Base-by-base conservation (phyloP, 2,797 vertebrate genomes). In the Acanthurus leucopareius region DNA sequence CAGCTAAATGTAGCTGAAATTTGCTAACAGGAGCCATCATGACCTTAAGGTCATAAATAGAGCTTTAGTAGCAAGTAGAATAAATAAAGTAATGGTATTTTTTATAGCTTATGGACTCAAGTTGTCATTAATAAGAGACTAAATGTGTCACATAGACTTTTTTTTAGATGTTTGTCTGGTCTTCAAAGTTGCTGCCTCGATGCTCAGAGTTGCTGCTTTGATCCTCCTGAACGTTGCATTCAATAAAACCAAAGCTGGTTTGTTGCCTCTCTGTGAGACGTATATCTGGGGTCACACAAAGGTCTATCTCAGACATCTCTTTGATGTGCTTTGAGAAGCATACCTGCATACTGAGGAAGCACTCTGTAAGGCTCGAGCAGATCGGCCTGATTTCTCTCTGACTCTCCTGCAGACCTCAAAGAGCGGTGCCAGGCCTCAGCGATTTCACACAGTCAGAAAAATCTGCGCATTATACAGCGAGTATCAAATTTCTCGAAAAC, bases 251-350 rank as follows among this genome's bases (percentile, higher is more conserved):
- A 87, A 72, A 76, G 66, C 49, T 61, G 13, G 65, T 86, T 84
- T 86, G 86, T 81, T 35, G 56, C 61, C 63, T 88, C 86, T 87
- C 56, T 65, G 63, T 66, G 67, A 80, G 69, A 56, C 20, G 40
- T 69, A 76, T 58, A 70, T 73, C 49, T 63, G 54, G 72, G 72
- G 88, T 91, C 86, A 87, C 32, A 54, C 73, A 52, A 57, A 77
- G 77, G 76, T 86, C 83, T 86, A 88, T 93, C 91, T 90, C 28
- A 65, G 42, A 40, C 76, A 85, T 93, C 91, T 92, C 86, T 94
- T 92, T 94, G 84, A 94, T 86, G 92, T 89, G 52, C 82, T 86
- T 64, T 73, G 68, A 88, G 82, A 80, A 75, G 73, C 84, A 85
- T 83, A 86, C 90, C 89, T 92, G 86, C 89, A 90, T 83, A 82